Base-by-base conservation (phyloP, 2,797 vertebrate species). In the Morus bassanus region DNA sequence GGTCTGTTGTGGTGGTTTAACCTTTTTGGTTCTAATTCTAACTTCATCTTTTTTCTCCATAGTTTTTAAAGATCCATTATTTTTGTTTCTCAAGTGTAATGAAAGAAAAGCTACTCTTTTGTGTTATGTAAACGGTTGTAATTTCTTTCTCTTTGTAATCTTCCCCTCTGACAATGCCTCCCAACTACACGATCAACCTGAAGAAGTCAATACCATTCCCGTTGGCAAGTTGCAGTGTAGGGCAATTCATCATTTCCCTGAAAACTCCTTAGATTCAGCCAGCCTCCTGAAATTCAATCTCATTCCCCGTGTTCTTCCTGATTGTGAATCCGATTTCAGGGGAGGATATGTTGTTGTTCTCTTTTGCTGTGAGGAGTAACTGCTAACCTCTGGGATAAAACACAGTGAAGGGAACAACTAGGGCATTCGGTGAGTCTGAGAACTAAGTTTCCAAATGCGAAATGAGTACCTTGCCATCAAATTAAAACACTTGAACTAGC, bases 361-460 rank as follows among this genome's bases (percentile, higher is more conserved):
- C n/a, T 35, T 28, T 37, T 5, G 1, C 23, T 6, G 54, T 9
- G 39, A 21, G 6, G 64, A 31, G 37, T 16, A 45, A 8, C 83
- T 37, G 37, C 19, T 7, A 24, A 31, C 7, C 31, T 56, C 43
- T 6, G 37, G 54, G 41, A n/a, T 33, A 11, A 54, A 72, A 24
- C 19, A 7, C 17, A 3, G 68, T 0, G 15, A 57, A 56, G 63
- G 48, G 39, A 77, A 18, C 10, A 46, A 1, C 56, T 1, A 0
- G 14, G 35, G 23, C 6, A 1, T 61, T 43, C 19, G 13, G 10
- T 2, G 46, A 39, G 37, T 12, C 25, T 23, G 37, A 45, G 46
- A 43, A 5, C 5, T 11, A 17, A 18, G 11, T 46, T 75, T 48
- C 19, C 8, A 7, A 3, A 1, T 13, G 57, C 57, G 46, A 57